Conservation (phyloP, 2,113 vertebrate species). For the Ceuthmochares aereus region DNA sequence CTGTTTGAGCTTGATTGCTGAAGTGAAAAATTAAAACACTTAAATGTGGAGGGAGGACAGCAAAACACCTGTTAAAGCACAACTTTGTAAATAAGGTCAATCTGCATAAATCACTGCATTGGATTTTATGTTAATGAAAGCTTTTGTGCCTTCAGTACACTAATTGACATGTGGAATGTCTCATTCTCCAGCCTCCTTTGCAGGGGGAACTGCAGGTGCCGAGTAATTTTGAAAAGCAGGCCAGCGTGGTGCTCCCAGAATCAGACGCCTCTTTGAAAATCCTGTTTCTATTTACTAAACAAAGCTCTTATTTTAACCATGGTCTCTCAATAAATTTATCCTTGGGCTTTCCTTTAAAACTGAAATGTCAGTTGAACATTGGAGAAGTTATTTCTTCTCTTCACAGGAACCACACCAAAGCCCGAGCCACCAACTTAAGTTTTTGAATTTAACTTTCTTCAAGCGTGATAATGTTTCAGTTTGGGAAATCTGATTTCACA, state of each 20-base stretch:
- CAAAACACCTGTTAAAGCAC: constrained; percentile 41
- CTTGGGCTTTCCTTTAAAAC: neutral
- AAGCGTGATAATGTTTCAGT: neutral
- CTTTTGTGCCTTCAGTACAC: constrained; percentile 38
- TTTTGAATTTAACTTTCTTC: neutral
- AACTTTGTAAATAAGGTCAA: constrained; percentile 39
- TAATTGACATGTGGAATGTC: constrained; percentile 52
- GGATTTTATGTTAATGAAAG: constrained; percentile 47
- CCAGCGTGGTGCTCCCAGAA: constrained; percentile 12
- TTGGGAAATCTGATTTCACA: neutral
- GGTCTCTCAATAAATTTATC: constrained; percentile 1
- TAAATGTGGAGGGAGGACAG: constrained; percentile 5
- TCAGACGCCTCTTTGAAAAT: constrained; percentile 23
- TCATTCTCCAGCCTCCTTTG: constrained; percentile 14
- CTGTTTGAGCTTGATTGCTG: neutral
- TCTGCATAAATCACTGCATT: constrained; percentile 37
- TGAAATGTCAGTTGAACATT: neutral
- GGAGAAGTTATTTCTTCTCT: neutral
- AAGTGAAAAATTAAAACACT: constrained; percentile 12
- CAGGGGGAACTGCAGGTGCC: constrained; percentile 32
- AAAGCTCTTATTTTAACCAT: constrained; percentile 35
- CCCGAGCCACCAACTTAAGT: neutral
- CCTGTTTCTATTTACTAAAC: constrained; percentile 46
- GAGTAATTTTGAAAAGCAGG: constrained; percentile 29
- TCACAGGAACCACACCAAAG: neutral